Evolutionary conservation across 2,797 vertebrate species (phyloP), one percentile per base, ranked within the genome.

Genomic region (Xerus rutilus): DNA sequence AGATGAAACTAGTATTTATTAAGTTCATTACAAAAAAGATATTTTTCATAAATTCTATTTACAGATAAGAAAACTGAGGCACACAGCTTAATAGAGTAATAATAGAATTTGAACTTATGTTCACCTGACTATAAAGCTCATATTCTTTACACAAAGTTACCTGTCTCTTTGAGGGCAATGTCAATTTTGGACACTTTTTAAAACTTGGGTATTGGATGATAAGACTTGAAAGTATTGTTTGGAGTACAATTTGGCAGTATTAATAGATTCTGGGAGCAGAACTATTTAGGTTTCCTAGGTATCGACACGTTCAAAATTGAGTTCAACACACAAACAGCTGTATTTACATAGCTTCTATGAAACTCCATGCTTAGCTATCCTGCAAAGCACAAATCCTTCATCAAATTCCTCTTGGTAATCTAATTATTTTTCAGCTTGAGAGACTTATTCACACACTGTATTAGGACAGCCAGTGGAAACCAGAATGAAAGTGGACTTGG

Each of bases 341-440:
- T 18, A 89, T 59, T 70, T 86, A 14, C 43, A 25, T 32, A 52
- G n/a, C 86, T 95, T 95, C 82, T 86, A 7, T 21, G 25, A n/a
- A 70, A 88, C 35, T 62, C n/a, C 4, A 32, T 25, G 9, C 62
- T 95, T 82, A 91, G 30, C 45, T 39, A 39, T 52, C 20, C 74
- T 64, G 28, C 39, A 95, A 83, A 95, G 59, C 65, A 89, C 52
- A 93, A 65, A 89, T 67, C 64, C 21, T 86, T 89, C 84, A 81
- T 73, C 32, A 83, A 72, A 62, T 89, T 79, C 62, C n/a, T 93
- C 59, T 84, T 85, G 86, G 85, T 93, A 77, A 94, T 93, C 76
- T 92, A 96, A 93, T 96, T 93, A 91, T 83, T 65, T 85, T 81
- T 86, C 93, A 83, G 69, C 73, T 94, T 79, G 7, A 30, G 89